A percentile compares a stretch with the other conserved stretches of the same genome.
phyloP scores from a whole-genome alignment of 1,140 invertebrate genomes.

The Cheumatopsyche charites region DNA sequence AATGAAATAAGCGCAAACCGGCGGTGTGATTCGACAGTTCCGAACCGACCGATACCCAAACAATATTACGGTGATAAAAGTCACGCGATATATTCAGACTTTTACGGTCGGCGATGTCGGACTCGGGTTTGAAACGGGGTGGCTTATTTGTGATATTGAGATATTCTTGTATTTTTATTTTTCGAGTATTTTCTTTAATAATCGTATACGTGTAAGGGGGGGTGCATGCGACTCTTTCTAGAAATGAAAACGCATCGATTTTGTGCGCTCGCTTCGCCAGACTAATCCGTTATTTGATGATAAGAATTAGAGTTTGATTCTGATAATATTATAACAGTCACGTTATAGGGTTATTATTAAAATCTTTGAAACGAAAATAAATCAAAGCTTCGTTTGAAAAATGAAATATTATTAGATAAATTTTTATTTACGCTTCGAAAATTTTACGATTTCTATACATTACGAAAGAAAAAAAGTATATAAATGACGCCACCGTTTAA shows the following conservation, averaged over 20 bases:
- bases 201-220: neutral
- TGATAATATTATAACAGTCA: too few species aligned
- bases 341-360: too few species aligned
- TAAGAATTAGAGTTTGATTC: neutral
- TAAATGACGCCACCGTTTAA: slow-evolving; percentile 8
- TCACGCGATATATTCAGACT: slow-evolving; percentile 42
- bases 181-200: slow-evolving; percentile 20
- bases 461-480: neutral
- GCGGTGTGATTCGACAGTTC: slow-evolving; percentile 22
- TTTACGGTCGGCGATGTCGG: slow-evolving; percentile 32
- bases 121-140: neutral
- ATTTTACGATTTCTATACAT: slow-evolving; percentile 2
- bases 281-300: slow-evolving; percentile 12
- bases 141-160: slow-evolving; percentile 33
- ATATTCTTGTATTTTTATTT: slow-evolving; percentile 15
- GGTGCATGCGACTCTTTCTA: neutral
- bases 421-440: neutral
- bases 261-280: neutral
- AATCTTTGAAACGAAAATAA: too few species aligned
- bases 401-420: too few species aligned
- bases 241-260: slow-evolving; percentile 14
- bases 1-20: too few species aligned
- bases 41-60: slow-evolving; percentile 41
- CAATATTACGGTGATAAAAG: slow-evolving; percentile 46
- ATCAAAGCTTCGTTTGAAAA: too few species aligned